Conservation (phyloP, 2,797 vertebrate species). For the Arrhamphus sclerolepis region DNA sequence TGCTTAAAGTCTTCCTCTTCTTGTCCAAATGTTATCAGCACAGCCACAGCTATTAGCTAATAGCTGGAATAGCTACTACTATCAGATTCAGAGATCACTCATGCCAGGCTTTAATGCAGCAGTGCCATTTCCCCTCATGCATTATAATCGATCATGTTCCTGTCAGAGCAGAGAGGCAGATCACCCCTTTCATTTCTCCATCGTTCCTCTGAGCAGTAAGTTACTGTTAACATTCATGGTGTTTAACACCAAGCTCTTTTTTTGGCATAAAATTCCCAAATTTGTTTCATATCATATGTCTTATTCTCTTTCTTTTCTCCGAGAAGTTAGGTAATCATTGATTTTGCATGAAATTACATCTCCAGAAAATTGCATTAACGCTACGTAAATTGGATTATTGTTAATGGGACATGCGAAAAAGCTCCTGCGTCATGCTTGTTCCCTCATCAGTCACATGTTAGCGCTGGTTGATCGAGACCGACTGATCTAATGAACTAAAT, state of each 20-base stretch:
- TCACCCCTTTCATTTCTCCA: constrained; percentile 45
- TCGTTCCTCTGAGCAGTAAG: constrained; percentile 41
- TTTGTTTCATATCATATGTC: constrained; percentile 37
- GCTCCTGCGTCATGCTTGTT: constrained; percentile 41
- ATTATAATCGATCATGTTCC: constrained; percentile 69
- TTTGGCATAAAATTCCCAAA: constrained; percentile 35
- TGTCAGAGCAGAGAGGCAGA: constrained; percentile 42
- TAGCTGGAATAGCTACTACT: constrained; percentile 62
- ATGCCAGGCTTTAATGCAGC: constrained; percentile 65
- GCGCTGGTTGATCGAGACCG: constrained; percentile 48
- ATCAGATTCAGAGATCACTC: constrained; percentile 68
- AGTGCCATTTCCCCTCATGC: constrained; percentile 68
- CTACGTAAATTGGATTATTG: constrained; percentile 72
- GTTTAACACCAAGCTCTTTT: constrained; percentile 26
- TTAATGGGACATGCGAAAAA: constrained; percentile 69
- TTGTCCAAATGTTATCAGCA: constrained; percentile 61
- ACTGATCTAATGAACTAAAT: constrained; percentile 68
- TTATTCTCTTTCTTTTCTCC: constrained; percentile 43
- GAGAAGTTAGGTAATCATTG: constrained; percentile 55
- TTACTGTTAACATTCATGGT: constrained; percentile 36
- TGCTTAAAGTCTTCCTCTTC: constrained; percentile 33
- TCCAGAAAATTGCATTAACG: constrained; percentile 62
- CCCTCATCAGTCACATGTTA: constrained; percentile 63
- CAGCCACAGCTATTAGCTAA: constrained; percentile 74
- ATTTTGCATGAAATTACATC: constrained; percentile 72